Evolutionary conservation across 2,888 invertebrate genomes (phyloP).

Genomic region (Arge pagana): DNA sequence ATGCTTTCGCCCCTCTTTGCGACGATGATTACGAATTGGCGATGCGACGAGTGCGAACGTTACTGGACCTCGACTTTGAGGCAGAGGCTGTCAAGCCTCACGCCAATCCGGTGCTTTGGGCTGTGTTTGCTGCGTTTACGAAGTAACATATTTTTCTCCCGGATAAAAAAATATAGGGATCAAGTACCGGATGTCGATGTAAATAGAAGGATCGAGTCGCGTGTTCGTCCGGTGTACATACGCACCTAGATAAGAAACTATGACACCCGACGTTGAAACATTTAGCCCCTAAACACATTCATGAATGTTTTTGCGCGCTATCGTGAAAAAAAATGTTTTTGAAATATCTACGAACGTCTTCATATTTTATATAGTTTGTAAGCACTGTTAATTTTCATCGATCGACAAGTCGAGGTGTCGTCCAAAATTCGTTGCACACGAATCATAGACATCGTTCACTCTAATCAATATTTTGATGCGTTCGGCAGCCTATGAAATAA

Average conservation of each 20-base stretch:
- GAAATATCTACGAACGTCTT: too few species aligned
- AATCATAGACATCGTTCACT: too few species aligned
- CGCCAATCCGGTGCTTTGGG: slow-evolving; percentile 96
- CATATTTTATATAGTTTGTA: too few species aligned
- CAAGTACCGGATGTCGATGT: slow-evolving; percentile 35
- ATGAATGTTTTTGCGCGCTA: too few species aligned
- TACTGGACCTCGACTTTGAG: slow-evolving; percentile 96
- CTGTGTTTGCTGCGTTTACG: slow-evolving; percentile 97
- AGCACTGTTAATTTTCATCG: too few species aligned
- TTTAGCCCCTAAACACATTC: too few species aligned
- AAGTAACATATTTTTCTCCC: slow-evolving; percentile 71
- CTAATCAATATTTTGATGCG: too few species aligned
- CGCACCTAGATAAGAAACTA: slow-evolving; percentile 12
- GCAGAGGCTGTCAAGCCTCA: slow-evolving; percentile 91
- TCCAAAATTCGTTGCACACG: too few species aligned
- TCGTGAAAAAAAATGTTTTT: too few species aligned
- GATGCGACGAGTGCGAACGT: slow-evolving; percentile 93
- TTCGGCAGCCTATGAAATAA: too few species aligned
- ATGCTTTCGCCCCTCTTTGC: slow-evolving; percentile 96
- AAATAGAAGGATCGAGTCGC: slow-evolving; percentile 22
- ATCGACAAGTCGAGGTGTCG: too few species aligned
- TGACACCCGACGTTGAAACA: too few species aligned
- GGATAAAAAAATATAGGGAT: slow-evolving; percentile 33
- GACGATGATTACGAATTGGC: slow-evolving; percentile 98
- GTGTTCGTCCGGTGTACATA: slow-evolving; percentile 16